Evolutionary conservation across 1,140 invertebrate genomes (phyloP), one percentile per base, ranked within the genome.

Genomic region (Aculops lycopersici): DNA sequence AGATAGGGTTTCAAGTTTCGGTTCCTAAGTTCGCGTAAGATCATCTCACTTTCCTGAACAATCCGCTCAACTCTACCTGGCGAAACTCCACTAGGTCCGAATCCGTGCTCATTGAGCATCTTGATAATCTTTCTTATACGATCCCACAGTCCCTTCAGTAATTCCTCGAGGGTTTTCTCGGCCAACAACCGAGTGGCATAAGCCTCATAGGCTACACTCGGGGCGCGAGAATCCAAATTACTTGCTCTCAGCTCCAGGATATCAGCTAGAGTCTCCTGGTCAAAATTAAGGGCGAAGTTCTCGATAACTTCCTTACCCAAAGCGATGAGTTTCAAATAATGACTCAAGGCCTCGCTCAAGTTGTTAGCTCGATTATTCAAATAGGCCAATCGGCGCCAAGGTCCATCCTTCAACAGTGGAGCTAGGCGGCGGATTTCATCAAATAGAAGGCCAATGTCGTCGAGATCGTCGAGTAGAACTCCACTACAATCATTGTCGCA

Each of bases 401-500:
- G 75, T 4, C 72, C 67, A 1, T 73, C 71, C 44, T 72, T 67
- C n/a, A 67, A 60, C 15, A 64, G 68, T 16, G 67, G 59, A 12
- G 62, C 8, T n/a, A 31, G 24, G n/a, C 24, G 65, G 38, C 58
- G 52, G 54, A 37, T 36, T 35, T 46, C 42, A 3, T 37, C 24
- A 14, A 47, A 3, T 5, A 47, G 35, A 3, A 18, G 15, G n/a
- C 40, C 35, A 16, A 47, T 20, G 37, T 41, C 48, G 43, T 72
- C 67, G 1, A 79, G 53, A 20, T 72, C 68, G 45, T 74, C 64
- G 39, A 94, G 62, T 3, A 94, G 59, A 1, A 74, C 61, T 41
- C 75, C 70, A 1, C 77, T 80, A 50, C 88, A 94, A 38, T 79
- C 78, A 51, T 84, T 78, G 47, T 72, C 63, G 55, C 86, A 95